phyloP scores from a whole-genome alignment of 2,888 invertebrate species.

The Acronicta psi region DNA sequence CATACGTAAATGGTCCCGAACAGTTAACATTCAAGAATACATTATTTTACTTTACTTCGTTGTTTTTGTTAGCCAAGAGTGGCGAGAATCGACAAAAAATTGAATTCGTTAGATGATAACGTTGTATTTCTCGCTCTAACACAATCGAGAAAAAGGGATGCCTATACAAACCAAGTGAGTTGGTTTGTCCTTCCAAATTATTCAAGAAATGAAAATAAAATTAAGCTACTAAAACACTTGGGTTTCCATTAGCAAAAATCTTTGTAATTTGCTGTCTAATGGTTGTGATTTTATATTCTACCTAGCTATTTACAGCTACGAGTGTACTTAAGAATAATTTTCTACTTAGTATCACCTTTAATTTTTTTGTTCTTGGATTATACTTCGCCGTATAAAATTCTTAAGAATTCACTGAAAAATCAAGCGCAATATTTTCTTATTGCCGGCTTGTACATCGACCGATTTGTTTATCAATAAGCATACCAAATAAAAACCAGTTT shows the following conservation, averaged over 20 bases:
- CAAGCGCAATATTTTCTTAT: neutral
- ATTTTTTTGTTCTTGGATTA: conserved; percentile 1
- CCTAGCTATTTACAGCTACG: neutral
- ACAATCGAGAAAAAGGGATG: conserved; percentile 15
- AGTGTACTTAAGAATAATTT: neutral
- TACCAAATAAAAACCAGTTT: conserved; percentile 32
- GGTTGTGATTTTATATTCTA: conserved; percentile 1
- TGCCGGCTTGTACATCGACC: neutral
- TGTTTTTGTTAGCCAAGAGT: conserved; percentile 16
- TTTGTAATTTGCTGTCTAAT: neutral
- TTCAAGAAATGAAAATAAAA: conserved; percentile 4
- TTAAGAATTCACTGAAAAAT: neutral
- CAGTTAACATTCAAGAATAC: conserved; percentile 17
- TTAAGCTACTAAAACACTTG: conserved; percentile 10
- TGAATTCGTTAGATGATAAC: conserved; percentile 37
- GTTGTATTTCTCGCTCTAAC: conserved; percentile 28
- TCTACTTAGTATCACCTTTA: conserved; percentile 4
- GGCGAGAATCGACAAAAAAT: conserved; percentile 29
- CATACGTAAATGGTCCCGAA: neutral
- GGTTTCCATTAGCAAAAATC: neutral
- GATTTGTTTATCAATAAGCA: conserved; percentile 8
- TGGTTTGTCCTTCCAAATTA: conserved; percentile 3
- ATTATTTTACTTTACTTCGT: conserved; percentile 17
- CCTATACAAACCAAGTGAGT: conserved; percentile 12
- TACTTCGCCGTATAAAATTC: neutral